Percentiles rank a stretch among this genome's conserved stretches.
Evolutionary conservation across 2,888 invertebrate genomes (phyloP).

Genomic region (Lucinisca nassula): DNA sequence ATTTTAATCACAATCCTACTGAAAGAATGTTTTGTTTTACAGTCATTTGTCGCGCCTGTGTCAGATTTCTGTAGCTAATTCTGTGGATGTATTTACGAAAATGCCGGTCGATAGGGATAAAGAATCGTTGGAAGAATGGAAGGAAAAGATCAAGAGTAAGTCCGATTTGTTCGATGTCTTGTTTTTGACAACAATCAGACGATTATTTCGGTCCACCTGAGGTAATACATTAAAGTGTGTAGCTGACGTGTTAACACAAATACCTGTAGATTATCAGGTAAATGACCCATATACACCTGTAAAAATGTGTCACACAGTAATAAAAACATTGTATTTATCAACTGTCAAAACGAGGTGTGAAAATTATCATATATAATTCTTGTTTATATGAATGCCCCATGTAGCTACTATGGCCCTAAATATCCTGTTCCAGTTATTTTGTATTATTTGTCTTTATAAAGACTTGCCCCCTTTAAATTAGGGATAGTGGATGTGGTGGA

Average conservation of each 20-base stretch:
- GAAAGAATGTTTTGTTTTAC: neutral
- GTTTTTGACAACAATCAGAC: neutral
- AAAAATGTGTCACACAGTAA: neutral
- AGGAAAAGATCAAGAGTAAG: neutral
- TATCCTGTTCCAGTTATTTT: too few relatives aligned
- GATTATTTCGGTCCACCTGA: neutral
- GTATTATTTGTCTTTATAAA: too few relatives aligned
- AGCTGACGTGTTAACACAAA: neutral
- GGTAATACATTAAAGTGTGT: neutral
- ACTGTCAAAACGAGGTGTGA: too few relatives aligned
- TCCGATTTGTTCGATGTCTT: too few relatives aligned
- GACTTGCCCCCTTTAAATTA: too few relatives aligned
- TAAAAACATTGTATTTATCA: too few relatives aligned
- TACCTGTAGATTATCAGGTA: constrained; percentile 3
- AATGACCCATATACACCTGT: constrained; percentile 2
- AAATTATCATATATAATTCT: too few relatives aligned
- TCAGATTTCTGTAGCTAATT: neutral
- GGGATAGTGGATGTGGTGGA: too few relatives aligned
- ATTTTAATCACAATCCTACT: neutral
- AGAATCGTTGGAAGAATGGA: neutral
- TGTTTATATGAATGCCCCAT: too few relatives aligned
- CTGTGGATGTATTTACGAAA: neutral
- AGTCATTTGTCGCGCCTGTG: neutral
- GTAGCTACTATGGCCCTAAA: too few relatives aligned
- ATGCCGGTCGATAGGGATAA: neutral